A percentile compares a stretch with the other conserved stretches of the same genome.
Conservation (phyloP, 2,797 vertebrate genomes). For the Peromyscus melanophrys region DNA sequence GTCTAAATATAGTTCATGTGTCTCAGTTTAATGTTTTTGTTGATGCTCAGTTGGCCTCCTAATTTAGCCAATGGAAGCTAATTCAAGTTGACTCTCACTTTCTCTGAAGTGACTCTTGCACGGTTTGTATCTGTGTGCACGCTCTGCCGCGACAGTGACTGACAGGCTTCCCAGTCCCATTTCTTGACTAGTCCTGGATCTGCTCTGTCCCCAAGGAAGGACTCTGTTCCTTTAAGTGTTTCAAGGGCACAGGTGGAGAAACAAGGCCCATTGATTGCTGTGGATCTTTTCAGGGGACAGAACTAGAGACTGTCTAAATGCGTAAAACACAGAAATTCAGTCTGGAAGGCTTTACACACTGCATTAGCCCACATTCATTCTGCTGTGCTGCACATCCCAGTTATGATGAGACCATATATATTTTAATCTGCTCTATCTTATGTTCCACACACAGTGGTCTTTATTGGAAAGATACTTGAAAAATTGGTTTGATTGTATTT, state of each 20-base stretch:
- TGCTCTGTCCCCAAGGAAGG: background rate
- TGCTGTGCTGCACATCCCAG: background rate
- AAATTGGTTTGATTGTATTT: slow-evolving; percentile 33
- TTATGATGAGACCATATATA: background rate
- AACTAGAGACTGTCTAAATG: background rate
- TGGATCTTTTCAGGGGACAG: background rate
- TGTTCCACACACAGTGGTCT: background rate
- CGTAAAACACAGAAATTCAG: background rate
- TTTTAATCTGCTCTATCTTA: background rate
- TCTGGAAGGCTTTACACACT: background rate
- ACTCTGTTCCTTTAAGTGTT: background rate
- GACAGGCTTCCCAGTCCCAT: background rate
- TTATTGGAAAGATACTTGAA: background rate
- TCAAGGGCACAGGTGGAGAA: background rate
- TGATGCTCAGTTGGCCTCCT: background rate
- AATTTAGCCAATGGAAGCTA: slow-evolving; percentile 9
- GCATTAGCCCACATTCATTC: background rate
- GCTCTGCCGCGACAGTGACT: background rate
- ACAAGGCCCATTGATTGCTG: background rate
- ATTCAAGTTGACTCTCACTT: background rate
- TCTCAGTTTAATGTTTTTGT: background rate
- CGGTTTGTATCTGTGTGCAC: background rate
- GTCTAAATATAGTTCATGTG: background rate
- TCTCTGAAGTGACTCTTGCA: background rate
- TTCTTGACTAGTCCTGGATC: background rate